Conservation (phyloP, 2,888 invertebrate genomes). For the Gandaritis pyraliata region DNA sequence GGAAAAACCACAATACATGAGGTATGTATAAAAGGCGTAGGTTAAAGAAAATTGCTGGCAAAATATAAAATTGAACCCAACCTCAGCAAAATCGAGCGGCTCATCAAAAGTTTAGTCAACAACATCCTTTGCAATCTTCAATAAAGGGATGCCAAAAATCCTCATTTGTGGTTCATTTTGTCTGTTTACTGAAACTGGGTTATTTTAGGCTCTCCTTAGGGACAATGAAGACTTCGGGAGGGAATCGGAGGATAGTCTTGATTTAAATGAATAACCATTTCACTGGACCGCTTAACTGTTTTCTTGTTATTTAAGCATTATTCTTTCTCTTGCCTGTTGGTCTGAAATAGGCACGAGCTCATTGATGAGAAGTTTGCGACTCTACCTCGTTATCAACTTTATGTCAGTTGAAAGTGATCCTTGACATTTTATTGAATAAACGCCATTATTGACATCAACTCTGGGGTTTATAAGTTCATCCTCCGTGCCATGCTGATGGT, state of each 20-base stretch:
- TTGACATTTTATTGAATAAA: no score
- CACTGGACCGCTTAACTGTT: neutral
- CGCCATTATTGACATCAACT: no score
- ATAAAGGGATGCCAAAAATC: constrained; percentile 11
- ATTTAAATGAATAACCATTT: neutral
- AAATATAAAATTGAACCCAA: neutral
- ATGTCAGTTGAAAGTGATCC: no score
- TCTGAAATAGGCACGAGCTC: no score
- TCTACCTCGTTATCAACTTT: no score
- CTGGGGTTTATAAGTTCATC: no score
- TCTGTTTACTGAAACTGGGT: constrained; percentile 25
- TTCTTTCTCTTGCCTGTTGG: no score
- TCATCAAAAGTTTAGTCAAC: constrained; percentile 17
- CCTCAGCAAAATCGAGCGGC: constrained; percentile 11
- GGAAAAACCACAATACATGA: no score
- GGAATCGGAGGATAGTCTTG: constrained; percentile 4
- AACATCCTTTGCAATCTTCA: constrained; percentile 22
- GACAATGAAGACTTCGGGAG: constrained; percentile 9
- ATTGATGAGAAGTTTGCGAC: no score
- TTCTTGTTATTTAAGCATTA: neutral
- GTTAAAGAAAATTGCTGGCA: constrained; percentile 1
- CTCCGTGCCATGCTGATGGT: no score
- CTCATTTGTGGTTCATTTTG: constrained; percentile 5
- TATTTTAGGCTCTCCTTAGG: constrained; percentile 23
- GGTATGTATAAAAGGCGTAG: neutral